phyloP scores from a whole-genome alignment of 37 sponge, comb jelly and placozoan species.

The Ianthella basta region DNA sequence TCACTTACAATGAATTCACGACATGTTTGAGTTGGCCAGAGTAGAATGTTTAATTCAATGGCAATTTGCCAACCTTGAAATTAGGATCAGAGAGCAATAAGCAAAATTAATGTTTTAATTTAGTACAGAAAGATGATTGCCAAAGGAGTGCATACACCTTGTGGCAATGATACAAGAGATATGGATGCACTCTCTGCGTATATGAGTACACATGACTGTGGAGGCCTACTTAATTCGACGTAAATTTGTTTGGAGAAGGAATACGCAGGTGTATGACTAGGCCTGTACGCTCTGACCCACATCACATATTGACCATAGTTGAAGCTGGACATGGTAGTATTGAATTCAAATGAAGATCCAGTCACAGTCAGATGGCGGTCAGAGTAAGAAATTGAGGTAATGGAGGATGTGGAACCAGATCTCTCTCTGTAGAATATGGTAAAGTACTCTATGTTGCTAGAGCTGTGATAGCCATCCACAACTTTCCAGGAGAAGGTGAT shows the following conservation, averaged over 20 bases:
- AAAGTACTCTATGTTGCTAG: background rate
- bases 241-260: background rate
- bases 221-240: background rate
- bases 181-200: too few relatives aligned
- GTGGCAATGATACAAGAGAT: too few relatives aligned
- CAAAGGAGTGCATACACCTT: too few relatives aligned
- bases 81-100: too few relatives aligned
- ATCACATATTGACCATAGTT: background rate
- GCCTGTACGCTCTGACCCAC: background rate
- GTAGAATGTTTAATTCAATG: too few relatives aligned
- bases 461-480: background rate
- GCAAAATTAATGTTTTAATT: background rate
- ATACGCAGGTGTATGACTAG: background rate
- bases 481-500: slow-evolving; percentile 9
- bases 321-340: background rate
- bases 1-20: too few relatives aligned
- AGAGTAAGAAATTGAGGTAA: too few relatives aligned
- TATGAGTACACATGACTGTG: too few relatives aligned
- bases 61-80: too few relatives aligned
- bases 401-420: background rate
- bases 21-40: too few relatives aligned
- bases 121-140: too few relatives aligned
- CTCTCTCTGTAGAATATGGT: background rate
- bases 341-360: background rate
- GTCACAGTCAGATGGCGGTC: background rate